Percentiles rank a stretch among this genome's conserved stretches.
These are phyloP conservation scores for Okapia johnstoni DNA, from an alignment of 2,113 vertebrate genomes.

Conservation along the genomic window DNA sequence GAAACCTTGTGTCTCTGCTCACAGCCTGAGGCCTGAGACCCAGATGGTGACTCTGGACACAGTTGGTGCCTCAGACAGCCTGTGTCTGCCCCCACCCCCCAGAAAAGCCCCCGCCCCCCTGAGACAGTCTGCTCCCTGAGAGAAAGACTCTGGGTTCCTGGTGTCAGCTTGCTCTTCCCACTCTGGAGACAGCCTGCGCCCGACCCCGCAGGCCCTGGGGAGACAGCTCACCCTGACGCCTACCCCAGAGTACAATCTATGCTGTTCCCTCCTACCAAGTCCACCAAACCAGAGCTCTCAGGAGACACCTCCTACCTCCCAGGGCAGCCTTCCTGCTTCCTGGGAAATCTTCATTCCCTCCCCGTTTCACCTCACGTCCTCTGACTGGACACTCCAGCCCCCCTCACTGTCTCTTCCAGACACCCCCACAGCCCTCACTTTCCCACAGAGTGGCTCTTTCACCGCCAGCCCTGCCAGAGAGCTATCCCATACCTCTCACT, in stretches of 20 bases:
- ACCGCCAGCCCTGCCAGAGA: background rate
- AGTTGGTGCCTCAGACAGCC: background rate
- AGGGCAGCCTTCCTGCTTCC: too few species aligned
- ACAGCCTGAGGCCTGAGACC: background rate
- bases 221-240: background rate
- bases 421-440: too few species aligned
- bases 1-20: background rate
- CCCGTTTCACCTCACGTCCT: fast-evolving
- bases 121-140: background rate
- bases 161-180: background rate
- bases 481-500: background rate
- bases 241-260: background rate
- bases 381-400: background rate
- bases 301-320: background rate
- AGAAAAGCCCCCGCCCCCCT: background rate
- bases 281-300: background rate
- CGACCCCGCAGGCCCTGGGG: background rate
- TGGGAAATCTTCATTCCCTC: background rate
- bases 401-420: background rate
- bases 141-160: background rate
- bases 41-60: background rate
- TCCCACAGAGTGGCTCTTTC: background rate
- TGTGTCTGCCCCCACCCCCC: too few species aligned
- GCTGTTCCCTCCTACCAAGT: background rate
- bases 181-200: background rate